These are phyloP conservation scores for Ephestia elutella DNA, from an alignment of 1,140 invertebrate genomes.

Conservation along the genomic window DNA sequence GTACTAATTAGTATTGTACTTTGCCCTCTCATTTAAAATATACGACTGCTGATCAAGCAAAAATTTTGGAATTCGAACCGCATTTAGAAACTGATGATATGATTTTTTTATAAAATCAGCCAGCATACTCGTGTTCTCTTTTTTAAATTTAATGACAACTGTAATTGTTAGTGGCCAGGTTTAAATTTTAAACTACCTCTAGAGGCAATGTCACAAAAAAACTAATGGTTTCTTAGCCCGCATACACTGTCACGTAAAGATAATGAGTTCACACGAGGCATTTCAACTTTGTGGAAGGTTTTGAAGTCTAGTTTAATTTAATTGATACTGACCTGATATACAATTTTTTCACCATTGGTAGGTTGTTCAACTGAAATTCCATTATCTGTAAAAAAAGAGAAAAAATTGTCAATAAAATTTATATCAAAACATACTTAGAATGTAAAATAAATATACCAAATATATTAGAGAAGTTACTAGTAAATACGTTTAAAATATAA, in stretches of 20 bases:
- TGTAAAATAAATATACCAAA: too few relatives aligned
- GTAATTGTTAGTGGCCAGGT: conserved; percentile 24
- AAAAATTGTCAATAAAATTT: not conserved
- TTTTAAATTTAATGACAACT: conserved; percentile 19
- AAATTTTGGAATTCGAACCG: conserved; percentile 12
- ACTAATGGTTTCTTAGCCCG: conserved; percentile 24
- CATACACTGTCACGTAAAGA: conserved; percentile 14
- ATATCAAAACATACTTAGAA: too few relatives aligned
- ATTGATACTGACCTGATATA: not conserved
- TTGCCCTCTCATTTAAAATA: conserved; percentile 6
- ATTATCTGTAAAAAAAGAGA: not conserved
- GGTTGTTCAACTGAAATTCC: not conserved
- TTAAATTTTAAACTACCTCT: conserved; percentile 13
- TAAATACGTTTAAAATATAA: too few relatives aligned
- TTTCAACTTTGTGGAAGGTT: not conserved
- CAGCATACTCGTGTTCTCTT: conserved; percentile 21
- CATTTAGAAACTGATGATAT: not conserved
- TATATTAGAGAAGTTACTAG: too few relatives aligned
- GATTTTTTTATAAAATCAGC: conserved; percentile 1
- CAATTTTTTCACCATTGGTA: not conserved
- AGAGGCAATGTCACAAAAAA: conserved; percentile 20
- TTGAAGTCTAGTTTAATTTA: not conserved
- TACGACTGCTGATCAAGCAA: not conserved
- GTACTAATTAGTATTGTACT: conserved; percentile 1
- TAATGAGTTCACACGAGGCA: conserved; percentile 21